Base-by-base conservation (phyloP, 1,140 invertebrate species). In the Pogonognathellus flavescens region DNA sequence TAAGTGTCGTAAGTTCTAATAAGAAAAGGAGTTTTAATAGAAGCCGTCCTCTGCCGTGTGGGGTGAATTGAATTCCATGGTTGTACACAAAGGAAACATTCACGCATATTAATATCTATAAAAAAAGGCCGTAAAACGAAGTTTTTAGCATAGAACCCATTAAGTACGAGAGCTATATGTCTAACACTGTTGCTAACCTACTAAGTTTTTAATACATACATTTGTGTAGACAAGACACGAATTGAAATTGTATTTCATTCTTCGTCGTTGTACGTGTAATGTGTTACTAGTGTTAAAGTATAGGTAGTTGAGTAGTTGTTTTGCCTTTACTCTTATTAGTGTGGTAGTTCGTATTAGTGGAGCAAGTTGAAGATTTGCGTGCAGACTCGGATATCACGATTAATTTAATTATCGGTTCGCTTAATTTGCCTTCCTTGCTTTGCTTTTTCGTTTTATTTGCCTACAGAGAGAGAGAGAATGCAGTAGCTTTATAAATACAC, bases 351-450 rank as follows among this genome's bases (percentile, higher is more conserved):
- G 70, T 76, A 76, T 76, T 76, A 76, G 70, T 50, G 70, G 70
- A 76, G 70, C 70, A 76, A 76, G 80, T 81, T 53, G 53, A 81
- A 82, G 81, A 59, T 60, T 82, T 85, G 84, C 84, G 84, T 85
- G 55, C 49, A 82, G 57, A 55, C 83, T 62, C 49, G 82, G 70
- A 57, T 76, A 86, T 80, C 59, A 82, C 82, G 84, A 87, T 87
- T 87, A 87, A 87, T 87, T 87, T 86, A 87, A 87, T 87, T 87
- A 87, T 86, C 85, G 60, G 82, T 84, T 87, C 66, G 6, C 80
- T 86, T 87, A 87, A 87, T 87, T 87, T 84, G 49, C 80, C 53
- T 59, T 81, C 52, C 18, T 81, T 57, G 80, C 52, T 55, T 81
- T 81, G 80, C 80, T 81, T 81, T 81, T 55, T 59, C n/a, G 62